These are phyloP conservation scores for Aricia artaxerxes DNA, from an alignment of 2,888 invertebrate species.

Conservation along the genomic window DNA sequence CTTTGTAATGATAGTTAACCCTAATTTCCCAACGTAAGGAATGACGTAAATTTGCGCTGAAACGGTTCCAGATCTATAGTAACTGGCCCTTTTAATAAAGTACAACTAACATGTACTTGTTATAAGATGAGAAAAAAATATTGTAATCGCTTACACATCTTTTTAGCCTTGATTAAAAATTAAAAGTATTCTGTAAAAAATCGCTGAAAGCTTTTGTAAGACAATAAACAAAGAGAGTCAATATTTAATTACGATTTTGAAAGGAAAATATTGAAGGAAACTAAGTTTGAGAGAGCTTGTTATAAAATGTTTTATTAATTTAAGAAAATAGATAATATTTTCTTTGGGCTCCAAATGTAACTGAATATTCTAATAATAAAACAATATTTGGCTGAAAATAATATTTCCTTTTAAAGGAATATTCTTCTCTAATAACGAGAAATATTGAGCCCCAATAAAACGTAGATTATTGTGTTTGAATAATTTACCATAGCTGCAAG, in stretches of 20 bases:
- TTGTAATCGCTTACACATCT: neutral
- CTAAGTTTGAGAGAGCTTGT: neutral
- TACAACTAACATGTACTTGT: too few species aligned
- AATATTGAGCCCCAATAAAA: conserved; percentile 37
- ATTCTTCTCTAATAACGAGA: conserved; percentile 32
- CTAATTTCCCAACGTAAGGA: too few species aligned
- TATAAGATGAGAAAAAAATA: too few species aligned
- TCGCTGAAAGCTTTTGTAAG: neutral
- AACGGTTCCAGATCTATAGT: too few species aligned
- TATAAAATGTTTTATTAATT: conserved; percentile 6
- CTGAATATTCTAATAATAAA: neutral
- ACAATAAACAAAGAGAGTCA: neutral
- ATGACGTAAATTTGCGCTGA: too few species aligned
- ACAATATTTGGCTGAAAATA: neutral
- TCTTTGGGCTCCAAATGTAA: neutral
- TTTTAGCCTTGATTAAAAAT: neutral
- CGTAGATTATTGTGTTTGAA: conserved; percentile 40
- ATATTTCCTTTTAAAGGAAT: conserved; percentile 37
- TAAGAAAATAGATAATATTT: neutral
- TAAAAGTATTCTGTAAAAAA: neutral
- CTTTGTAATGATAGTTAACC: too few species aligned
- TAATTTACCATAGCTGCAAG: conserved; percentile 36
- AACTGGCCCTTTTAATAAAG: too few species aligned
- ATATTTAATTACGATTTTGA: neutral
- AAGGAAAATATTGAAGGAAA: neutral